Base-by-base conservation (phyloP, 2,113 vertebrate genomes). In the Erpornis zantholeuca region DNA sequence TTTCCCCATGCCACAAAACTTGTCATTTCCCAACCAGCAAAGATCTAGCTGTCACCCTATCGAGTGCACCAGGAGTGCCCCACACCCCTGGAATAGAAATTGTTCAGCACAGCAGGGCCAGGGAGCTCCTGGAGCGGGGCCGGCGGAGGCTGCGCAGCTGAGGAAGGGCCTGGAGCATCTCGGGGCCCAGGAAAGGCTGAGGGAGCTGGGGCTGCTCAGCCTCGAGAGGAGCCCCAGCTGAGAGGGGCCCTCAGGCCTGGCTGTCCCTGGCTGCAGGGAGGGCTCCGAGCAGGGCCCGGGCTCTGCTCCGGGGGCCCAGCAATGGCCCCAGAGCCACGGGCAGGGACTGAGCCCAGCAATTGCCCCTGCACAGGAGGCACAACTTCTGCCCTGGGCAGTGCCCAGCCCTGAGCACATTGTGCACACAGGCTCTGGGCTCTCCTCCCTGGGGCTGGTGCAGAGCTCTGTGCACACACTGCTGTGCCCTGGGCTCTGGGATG, bases 41-140 rank as follows among this genome's bases (percentile, higher is more conserved):
- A 49, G 29, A 44, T 36, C 49, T 21, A 4, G 3, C n/a, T 71
- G 24, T 54, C 31, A 29, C 11, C 29, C 47, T 42, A 53, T 15
- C 2, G 20, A 31, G 49, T 4, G 0, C 16, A 19, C 8, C 20
- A n/a, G n/a, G n/a, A n/a, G n/a, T n/a, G n/a, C n/a, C n/a, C n/a
- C n/a, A 8, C 17, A 18, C 3, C 21, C 5, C 24, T 42, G 40
- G 60, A 23, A 28, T 10, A 36, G 57, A 50, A 59, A 59, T 72
- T 44, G 29, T 28, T 42, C 61, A 38, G 38, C 38, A 38, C 38
- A 38, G 38, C 38, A 38, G 38, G 38, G 9, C 38, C 38, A 38
- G 38, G 38, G 38, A 38, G 38, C 38, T 38, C 38, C 38, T 38
- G 38, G 38, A 38, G 38, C 38, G 38, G 38, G 38, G 38, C 38